A percentile compares a stretch with the other conserved stretches of the same genome.
Conservation (phyloP, 2,113 vertebrate genomes). For the Cephalopterus ornatus region DNA sequence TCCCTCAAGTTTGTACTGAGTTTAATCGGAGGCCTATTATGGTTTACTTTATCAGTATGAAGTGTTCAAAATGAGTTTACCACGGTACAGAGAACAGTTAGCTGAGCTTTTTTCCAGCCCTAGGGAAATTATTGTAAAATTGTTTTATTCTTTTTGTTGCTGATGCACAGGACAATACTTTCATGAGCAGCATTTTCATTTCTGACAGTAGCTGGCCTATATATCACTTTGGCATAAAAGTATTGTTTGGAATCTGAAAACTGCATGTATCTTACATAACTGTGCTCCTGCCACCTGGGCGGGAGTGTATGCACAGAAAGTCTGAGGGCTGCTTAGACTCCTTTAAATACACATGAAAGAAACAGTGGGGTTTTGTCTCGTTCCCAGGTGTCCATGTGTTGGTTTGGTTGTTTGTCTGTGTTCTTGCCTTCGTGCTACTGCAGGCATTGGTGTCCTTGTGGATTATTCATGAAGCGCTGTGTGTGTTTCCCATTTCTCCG, state of each 20-base stretch:
- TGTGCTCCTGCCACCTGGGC: neutral
- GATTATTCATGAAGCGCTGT: neutral
- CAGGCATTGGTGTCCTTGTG: neutral
- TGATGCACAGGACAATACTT: neutral
- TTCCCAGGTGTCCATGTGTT: neutral
- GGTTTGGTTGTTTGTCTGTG: neutral
- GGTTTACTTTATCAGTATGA: neutral
- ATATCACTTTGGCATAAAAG: neutral
- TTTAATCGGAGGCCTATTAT: neutral
- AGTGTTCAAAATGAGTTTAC: neutral
- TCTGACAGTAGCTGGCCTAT: neutral
- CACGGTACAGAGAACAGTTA: neutral
- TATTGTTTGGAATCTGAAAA: neutral
- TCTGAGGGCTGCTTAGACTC: neutral
- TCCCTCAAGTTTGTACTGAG: neutral
- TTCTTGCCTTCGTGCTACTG: accelerated
- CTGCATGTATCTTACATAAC: neutral
- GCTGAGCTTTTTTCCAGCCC: neutral
- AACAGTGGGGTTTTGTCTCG: neutral
- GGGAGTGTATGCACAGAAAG: neutral
- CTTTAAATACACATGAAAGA: neutral
- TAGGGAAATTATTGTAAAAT: neutral
- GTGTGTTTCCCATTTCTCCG: neutral
- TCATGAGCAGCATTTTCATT: neutral
- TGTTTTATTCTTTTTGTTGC: neutral